phyloP scores from a whole-genome alignment of 1,140 invertebrate genomes.

The Lordiphosa mommai region DNA sequence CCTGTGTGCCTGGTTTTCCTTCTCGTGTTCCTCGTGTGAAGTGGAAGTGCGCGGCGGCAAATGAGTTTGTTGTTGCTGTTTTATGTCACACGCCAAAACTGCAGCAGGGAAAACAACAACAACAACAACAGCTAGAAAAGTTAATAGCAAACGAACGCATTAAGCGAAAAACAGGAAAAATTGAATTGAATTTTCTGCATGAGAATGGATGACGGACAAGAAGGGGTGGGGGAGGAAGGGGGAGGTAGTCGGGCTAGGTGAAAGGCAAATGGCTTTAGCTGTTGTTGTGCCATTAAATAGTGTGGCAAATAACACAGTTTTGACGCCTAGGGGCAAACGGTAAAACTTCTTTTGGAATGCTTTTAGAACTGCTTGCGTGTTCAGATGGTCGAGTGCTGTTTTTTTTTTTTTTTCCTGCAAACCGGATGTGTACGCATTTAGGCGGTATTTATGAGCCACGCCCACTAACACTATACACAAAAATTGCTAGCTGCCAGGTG shows the following conservation, averaged over 20 bases:
- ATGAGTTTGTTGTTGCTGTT: slow-evolving; percentile 42
- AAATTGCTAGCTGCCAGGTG: no score
- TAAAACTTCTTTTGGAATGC: slow-evolving; percentile 2
- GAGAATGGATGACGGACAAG: slow-evolving; percentile 11
- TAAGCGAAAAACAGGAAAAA: slow-evolving; percentile 47
- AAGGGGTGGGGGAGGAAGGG: background rate
- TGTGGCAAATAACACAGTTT: slow-evolving; percentile 66
- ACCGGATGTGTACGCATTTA: slow-evolving; percentile 59
- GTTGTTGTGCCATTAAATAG: slow-evolving; percentile 55
- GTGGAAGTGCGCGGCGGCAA: slow-evolving; percentile 42
- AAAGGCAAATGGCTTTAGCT: slow-evolving; percentile 16
- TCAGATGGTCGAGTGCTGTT: slow-evolving; percentile 27
- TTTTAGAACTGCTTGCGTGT: background rate
- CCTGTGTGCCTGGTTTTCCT: slow-evolving; percentile 5
- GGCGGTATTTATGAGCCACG: slow-evolving; percentile 43
- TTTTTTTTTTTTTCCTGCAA: background rate
- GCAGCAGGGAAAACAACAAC: slow-evolving; percentile 6
- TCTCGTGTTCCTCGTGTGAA: slow-evolving; percentile 34
- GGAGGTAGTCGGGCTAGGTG: background rate
- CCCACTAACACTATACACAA: background rate
- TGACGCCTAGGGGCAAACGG: slow-evolving; percentile 34
- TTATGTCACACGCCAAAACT: slow-evolving; percentile 36
- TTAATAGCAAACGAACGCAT: slow-evolving; percentile 64
- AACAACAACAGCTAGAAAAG: slow-evolving; percentile 30
- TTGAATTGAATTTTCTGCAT: slow-evolving; percentile 61